These are phyloP conservation scores for Meganola albula DNA, from an alignment of 2,888 invertebrate species.

Conservation along the genomic window DNA sequence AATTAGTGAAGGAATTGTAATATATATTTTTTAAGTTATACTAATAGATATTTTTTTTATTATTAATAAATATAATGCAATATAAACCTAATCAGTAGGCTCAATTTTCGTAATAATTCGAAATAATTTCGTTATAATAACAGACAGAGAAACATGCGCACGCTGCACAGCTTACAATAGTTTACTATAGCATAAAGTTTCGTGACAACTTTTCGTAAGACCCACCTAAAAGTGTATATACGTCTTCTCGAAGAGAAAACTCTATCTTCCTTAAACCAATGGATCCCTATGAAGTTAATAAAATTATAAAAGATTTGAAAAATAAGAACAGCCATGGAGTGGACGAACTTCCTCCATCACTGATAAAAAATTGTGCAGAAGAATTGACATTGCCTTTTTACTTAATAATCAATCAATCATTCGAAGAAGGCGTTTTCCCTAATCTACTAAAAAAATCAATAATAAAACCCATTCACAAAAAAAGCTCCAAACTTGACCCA, in stretches of 20 bases:
- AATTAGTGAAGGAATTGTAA: too few species aligned
- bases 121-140: too few species aligned
- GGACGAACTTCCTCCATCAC: conserved; percentile 8
- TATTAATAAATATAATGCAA: too few species aligned
- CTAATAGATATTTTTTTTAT: too few species aligned
- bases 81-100: too few species aligned
- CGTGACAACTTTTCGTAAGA: too few species aligned
- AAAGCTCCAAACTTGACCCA: conserved; percentile 5
- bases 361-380: conserved; percentile 10
- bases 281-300: conserved; percentile 3
- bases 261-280: conserved; percentile 4
- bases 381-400: conserved; percentile 4
- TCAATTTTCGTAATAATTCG: too few species aligned
- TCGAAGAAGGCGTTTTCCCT: conserved; percentile 8
- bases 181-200: too few species aligned
- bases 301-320: conserved; percentile 7
- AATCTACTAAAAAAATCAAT: conserved; percentile 11
- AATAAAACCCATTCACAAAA: conserved; percentile 14
- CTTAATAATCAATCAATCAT: conserved; percentile 12
- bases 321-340: conserved; percentile 5
- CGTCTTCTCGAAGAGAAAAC: conserved; percentile 2
- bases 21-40: too few species aligned
- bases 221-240: too few species aligned
- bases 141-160: too few species aligned
- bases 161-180: too few species aligned